Conservation (phyloP, 2,113 vertebrate genomes). For the Strigops habroptila region DNA sequence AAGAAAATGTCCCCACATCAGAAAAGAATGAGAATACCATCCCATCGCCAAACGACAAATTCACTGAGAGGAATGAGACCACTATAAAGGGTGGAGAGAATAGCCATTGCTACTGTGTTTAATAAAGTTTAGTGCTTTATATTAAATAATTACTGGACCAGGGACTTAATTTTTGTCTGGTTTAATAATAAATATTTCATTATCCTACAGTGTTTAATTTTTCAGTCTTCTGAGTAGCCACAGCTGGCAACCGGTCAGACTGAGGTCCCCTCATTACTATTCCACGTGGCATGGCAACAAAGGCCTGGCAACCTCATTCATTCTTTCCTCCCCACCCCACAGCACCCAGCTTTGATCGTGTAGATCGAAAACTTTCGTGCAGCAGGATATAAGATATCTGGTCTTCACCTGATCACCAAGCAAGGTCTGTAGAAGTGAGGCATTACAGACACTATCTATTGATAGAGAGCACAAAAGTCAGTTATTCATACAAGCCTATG, state of each 20-base stretch:
- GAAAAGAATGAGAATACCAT: background rate
- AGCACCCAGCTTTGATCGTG: background rate
- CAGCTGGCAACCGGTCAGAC: background rate
- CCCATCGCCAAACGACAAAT: background rate
- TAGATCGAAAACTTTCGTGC: background rate
- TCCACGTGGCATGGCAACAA: rapidly evolving
- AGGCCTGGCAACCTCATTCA: background rate
- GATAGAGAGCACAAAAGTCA: background rate
- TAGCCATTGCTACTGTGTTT: background rate
- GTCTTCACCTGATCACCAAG: background rate
- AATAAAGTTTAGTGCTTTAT: background rate
- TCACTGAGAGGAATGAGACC: background rate
- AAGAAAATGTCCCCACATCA: background rate
- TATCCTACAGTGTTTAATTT: background rate
- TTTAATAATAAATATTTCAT: background rate
- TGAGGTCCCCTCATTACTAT: background rate
- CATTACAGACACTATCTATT: background rate
- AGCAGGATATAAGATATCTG: background rate
- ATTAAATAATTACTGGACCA: background rate
- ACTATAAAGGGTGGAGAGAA: background rate
- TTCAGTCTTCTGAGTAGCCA: background rate
- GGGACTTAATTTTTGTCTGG: background rate
- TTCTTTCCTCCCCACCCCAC: background rate
- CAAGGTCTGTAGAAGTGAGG: background rate
- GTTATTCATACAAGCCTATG: background rate